phyloP scores from a whole-genome alignment of 2,797 vertebrate genomes.

The Momotus momota region DNA sequence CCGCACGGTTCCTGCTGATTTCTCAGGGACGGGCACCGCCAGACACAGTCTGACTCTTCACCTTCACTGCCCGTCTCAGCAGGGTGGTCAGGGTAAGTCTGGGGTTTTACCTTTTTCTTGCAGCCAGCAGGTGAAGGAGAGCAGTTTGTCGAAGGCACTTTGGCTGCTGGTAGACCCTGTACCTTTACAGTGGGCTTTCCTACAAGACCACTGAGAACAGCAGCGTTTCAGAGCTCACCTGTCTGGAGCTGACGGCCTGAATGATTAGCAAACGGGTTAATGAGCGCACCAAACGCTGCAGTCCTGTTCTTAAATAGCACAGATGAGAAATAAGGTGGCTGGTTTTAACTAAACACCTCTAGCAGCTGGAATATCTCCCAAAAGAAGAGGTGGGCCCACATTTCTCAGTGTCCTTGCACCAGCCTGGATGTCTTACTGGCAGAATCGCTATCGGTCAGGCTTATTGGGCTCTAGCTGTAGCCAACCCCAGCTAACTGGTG shows the following conservation, averaged over 20 bases:
- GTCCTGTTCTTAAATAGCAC: not conserved
- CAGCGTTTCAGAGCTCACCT: not conserved
- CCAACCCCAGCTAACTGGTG: not conserved
- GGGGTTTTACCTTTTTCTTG: not conserved
- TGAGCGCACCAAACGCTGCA: not conserved
- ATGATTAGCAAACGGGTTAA: not conserved
- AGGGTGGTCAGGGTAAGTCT: slow-evolving; percentile 89
- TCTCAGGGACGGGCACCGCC: slow-evolving; percentile 59
- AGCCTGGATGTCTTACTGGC: not conserved
- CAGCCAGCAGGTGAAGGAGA: not conserved
- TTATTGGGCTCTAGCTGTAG: not conserved
- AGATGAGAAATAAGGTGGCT: not conserved
- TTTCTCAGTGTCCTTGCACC: not conserved
- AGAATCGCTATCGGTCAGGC: not conserved
- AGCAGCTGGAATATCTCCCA: not conserved
- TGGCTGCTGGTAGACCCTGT: not conserved
- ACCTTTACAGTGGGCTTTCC: not conserved
- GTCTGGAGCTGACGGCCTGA: not conserved
- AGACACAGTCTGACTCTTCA: slow-evolving; percentile 76
- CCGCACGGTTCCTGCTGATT: slow-evolving; percentile 29
- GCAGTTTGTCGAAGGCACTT: not conserved
- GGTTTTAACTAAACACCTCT: not conserved
- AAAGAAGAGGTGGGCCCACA: fast-evolving
- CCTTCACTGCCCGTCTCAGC: slow-evolving; percentile 86
- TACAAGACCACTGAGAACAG: not conserved